Base-by-base conservation (phyloP, 2,888 invertebrate species). In the Latheticus oryzae region DNA sequence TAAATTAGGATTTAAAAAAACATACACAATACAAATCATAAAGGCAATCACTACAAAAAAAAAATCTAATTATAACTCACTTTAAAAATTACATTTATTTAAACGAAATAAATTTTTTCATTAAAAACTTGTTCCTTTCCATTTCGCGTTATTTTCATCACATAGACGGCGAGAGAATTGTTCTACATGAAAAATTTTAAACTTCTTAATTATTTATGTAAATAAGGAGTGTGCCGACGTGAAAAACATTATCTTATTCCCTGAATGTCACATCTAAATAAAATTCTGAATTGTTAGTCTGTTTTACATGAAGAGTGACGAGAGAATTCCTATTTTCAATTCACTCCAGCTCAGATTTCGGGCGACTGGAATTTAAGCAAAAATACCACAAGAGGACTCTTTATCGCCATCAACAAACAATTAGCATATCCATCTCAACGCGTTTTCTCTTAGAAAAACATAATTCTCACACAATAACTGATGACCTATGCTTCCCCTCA, bases 1-100 rank as follows among this genome's bases (percentile, higher is more conserved):
- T 54, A 54, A 54, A 54, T 54, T 54, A 54, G 54, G 24, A 54
- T 47, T 54, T 37, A 37, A 45, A 38, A 24, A 21, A 43, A 35
- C 45, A 40, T 40, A 51, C 51, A 12, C 30, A 12, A 21, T n/a
- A n/a, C n/a, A 21, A 21, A 21, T 21, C 4, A 5, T 3, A 21
- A 21, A 21, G 3, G 21, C 5, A 21, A 5, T 21, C n/a, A n/a
- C 5, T 21, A 5, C 21, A 21, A 21, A 26, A 26, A n/a, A n/a
- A n/a, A n/a, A n/a, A n/a, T n/a, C n/a, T n/a, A n/a, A n/a, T n/a
- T n/a, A n/a, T n/a, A n/a, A n/a, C n/a, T n/a, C n/a, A n/a, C n/a
- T n/a, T n/a, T n/a, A n/a, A n/a, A n/a, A n/a, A n/a, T n/a, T n/a
- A n/a, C n/a, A n/a, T n/a, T n/a, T n/a, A n/a, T n/a, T n/a, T n/a